Evolutionary conservation across 1,140 invertebrate species (phyloP), one percentile per base, ranked within the genome.

Genomic region (Brachionus rubens): DNA sequence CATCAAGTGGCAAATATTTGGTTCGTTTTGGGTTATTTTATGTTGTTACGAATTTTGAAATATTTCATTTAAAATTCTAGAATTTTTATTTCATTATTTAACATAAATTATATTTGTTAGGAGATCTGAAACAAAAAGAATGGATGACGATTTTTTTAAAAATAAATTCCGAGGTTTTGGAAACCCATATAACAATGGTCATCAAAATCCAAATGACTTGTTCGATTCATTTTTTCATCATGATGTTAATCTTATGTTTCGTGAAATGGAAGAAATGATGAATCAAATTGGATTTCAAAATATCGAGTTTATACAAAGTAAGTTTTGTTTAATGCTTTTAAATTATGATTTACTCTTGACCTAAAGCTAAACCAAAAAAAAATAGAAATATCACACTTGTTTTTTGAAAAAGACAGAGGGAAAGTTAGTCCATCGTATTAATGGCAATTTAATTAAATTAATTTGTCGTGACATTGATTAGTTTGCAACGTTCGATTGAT

Each of bases 181-280:
- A 24, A 24, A 19, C 6, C 10, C 28, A 36, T 21, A 54, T 33
- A 50, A 33, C n/a, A 5, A 59, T 59, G 28, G 14, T n/a, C n/a
- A 59, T 36, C 28, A 19, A 59, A 59, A 59, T 9, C 48, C 16
- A 26, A 43, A 70, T 47, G 65, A 70, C 3, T 70, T 70, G 21
- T 70, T 72, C 24, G n/a, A 33, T 10, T 9, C 46, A 5, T 72
- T 72, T 54, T 72, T 50, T 50, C 68, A 72, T 36, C 46, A 54
- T 40, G 68, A 72, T 14, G 19, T 72, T 16, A 19, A 72, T 9
- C 43, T 24, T 16, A 72, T 72, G 68, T 72, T 72, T 14, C 68
- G 21, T 5, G 68, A 72, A 50, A 72, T 72, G 68, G 68, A 72
- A 36, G 30, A 50, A 12, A 50, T 72, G 14, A 72, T 72, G 68